Conservation (phyloP, 2,888 invertebrate genomes). For the Saturnia pavonia region DNA sequence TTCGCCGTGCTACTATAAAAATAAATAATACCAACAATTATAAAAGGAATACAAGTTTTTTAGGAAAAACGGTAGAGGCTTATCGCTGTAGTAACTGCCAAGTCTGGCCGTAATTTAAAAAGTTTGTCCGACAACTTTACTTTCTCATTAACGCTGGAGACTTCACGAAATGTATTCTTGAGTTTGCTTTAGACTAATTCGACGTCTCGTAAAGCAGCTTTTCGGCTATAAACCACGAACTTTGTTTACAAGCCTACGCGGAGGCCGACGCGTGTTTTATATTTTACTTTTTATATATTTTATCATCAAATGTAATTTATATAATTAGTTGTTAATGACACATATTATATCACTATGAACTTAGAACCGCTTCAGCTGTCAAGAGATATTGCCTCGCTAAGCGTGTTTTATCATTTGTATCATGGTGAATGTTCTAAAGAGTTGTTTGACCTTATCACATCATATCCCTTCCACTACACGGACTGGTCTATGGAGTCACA, state of each 20-base stretch:
- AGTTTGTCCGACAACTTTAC: constrained; percentile 14
- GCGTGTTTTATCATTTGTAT: too few relatives aligned
- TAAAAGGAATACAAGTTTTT: not conserved
- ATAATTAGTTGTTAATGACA: too few relatives aligned
- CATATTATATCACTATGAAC: too few relatives aligned
- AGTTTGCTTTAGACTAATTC: constrained; percentile 20
- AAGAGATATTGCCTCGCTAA: too few relatives aligned
- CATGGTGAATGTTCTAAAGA: too few relatives aligned
- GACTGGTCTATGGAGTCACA: too few relatives aligned
- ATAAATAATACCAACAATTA: not conserved
- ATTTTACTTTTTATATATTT: too few relatives aligned
- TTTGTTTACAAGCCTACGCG: constrained; percentile 23
- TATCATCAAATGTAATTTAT: too few relatives aligned
- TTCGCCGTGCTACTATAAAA: too few relatives aligned
- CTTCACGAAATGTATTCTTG: constrained; percentile 13
- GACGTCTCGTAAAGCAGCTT: constrained; percentile 12
- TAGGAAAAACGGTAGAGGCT: constrained; percentile 12
- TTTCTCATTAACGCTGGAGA: constrained; percentile 17
- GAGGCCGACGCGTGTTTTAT: not conserved
- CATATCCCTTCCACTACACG: too few relatives aligned
- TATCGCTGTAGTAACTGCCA: constrained; percentile 11
- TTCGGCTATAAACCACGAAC: constrained; percentile 7
- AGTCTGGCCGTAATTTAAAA: constrained; percentile 14
- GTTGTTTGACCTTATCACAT: too few relatives aligned
- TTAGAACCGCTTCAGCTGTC: too few relatives aligned